Conservation (phyloP, 2,888 invertebrate genomes). For the Anoplius nigerrimus region DNA sequence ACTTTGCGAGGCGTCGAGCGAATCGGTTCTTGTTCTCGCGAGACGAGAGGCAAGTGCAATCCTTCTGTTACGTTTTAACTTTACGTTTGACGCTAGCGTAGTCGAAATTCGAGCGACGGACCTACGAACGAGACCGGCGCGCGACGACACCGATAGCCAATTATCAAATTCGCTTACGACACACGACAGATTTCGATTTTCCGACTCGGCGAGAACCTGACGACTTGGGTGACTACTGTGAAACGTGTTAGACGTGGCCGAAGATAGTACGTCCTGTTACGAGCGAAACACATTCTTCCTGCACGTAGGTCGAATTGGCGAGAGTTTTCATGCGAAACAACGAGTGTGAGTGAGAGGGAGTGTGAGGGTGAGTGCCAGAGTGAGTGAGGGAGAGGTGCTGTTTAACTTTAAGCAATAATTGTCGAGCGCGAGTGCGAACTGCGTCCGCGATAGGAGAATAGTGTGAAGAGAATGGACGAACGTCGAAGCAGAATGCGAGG, state of each 20-base stretch:
- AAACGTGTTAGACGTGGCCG: too few relatives aligned
- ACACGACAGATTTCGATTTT: too few relatives aligned
- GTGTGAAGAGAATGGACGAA: conserved; percentile 8
- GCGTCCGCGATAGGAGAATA: conserved; percentile 8
- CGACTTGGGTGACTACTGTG: too few relatives aligned
- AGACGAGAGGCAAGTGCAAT: conserved; percentile 56
- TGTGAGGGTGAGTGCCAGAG: background rate
- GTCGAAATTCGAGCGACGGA: too few relatives aligned
- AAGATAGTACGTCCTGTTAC: too few relatives aligned
- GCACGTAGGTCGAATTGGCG: too few relatives aligned
- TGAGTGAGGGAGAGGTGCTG: conserved; percentile 9
- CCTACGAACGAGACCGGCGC: too few relatives aligned
- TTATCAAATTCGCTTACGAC: too few relatives aligned
- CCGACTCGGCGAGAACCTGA: too few relatives aligned
- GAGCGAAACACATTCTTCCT: too few relatives aligned
- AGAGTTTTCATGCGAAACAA: background rate
- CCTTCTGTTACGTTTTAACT: conserved; percentile 24
- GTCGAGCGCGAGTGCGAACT: conserved; percentile 14
- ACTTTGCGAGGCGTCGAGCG: background rate
- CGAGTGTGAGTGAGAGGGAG: background rate
- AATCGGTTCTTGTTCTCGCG: conserved; percentile 17
- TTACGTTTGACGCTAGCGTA: conserved; percentile 13
- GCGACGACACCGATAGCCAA: too few relatives aligned
- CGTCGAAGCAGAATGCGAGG: conserved; percentile 21
- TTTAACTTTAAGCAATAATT: conserved; percentile 51